Conservation (phyloP, 2,113 vertebrate genomes). For the Eretmodus cyanostictus region DNA sequence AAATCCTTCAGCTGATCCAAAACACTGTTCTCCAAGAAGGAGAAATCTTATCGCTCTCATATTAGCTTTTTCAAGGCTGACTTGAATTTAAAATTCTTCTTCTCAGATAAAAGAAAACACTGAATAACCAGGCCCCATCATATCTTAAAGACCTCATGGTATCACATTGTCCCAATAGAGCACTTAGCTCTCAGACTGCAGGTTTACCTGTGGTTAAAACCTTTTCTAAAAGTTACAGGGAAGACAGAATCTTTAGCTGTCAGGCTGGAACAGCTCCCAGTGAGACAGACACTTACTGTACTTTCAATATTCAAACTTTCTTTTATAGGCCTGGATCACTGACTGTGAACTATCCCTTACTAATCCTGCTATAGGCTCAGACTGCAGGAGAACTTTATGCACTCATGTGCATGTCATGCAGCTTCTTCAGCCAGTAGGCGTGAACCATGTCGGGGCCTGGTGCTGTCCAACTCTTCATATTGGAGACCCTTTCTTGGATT, state of each 20-base stretch:
- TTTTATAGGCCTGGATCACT: neutral
- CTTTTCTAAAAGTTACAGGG: neutral
- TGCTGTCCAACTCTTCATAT: neutral
- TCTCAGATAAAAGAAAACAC: neutral
- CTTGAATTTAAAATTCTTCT: neutral
- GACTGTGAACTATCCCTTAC: neutral
- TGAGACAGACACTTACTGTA: neutral
- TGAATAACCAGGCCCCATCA: neutral
- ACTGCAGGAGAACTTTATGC: neutral
- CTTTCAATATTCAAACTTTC: neutral
- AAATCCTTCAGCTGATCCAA: neutral
- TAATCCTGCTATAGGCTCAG: neutral
- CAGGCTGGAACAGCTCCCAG: neutral
- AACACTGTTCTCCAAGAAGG: neutral
- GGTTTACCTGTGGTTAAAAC: neutral
- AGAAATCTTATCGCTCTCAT: neutral
- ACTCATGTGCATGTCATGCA: neutral
- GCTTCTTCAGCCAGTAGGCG: neutral
- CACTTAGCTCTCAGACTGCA: neutral
- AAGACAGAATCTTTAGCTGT: neutral
- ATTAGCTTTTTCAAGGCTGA: neutral
- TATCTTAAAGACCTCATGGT: neutral
- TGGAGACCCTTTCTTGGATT: neutral
- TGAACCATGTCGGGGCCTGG: neutral
- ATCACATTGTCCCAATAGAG: neutral